Percentiles rank a stretch among this genome's conserved stretches.
phyloP scores from a whole-genome alignment of 2,113 vertebrate species.

The Eublepharis macularius region DNA sequence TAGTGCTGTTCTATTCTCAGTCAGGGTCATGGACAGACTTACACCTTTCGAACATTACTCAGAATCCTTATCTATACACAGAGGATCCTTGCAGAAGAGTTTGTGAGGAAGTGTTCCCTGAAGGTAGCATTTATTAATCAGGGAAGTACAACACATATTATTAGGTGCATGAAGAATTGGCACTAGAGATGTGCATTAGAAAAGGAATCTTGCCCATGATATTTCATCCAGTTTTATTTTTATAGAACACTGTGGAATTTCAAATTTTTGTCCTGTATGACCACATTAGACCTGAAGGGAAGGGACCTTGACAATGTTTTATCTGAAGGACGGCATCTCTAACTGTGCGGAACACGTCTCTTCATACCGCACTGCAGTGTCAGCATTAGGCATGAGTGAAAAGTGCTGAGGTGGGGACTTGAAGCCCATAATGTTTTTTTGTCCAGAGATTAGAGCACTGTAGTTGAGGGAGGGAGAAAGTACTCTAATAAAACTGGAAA shows the following conservation, averaged over 20 bases:
- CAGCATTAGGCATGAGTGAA: slow-evolving; percentile 12
- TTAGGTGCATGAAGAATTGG: too few species aligned
- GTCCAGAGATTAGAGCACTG: slow-evolving; percentile 19
- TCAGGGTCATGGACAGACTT: too few species aligned
- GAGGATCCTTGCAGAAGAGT: neutral
- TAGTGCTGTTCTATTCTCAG: neutral
- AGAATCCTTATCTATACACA: neutral
- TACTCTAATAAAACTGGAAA: slow-evolving; percentile 14
- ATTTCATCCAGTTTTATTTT: neutral
- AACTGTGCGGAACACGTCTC: neutral
- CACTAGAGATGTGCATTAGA: neutral
- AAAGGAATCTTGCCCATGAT: neutral
- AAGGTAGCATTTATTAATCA: neutral
- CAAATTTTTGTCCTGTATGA: slow-evolving; percentile 1
- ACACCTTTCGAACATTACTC: neutral
- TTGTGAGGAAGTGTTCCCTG: neutral
- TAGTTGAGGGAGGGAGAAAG: neutral
- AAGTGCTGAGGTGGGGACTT: slow-evolving; percentile 34
- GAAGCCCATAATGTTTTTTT: neutral
- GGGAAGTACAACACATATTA: neutral
- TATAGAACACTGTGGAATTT: neutral
- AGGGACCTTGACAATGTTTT: slow-evolving; percentile 1
- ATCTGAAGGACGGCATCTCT: slow-evolving; percentile 1
- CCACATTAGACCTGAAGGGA: neutral
- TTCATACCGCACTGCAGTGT: slow-evolving; percentile 11